Base-by-base conservation (phyloP, 2,797 vertebrate species). In the Galaxias olidus region DNA sequence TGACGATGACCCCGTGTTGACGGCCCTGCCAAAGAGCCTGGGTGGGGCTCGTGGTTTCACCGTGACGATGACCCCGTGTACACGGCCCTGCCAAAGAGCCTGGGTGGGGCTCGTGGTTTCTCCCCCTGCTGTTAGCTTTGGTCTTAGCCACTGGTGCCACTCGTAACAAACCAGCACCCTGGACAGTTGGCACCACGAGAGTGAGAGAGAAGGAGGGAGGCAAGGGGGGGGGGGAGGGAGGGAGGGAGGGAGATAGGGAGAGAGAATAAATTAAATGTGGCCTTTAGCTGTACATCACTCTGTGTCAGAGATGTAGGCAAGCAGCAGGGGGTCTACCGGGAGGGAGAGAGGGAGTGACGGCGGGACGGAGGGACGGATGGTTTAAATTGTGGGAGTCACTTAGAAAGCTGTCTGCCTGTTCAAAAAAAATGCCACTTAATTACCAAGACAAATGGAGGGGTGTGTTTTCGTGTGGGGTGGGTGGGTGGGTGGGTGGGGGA, bases 381-480 rank as follows among this genome's bases (percentile, higher is more conserved):
- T 19, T 8, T n/a, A 58, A 12, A 20, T 3, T 9, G 47, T 19
- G 84, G 87, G 86, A 89, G 90, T 90, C 79, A 78, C 69, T 82
- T 83, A 86, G 87, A 82, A 91, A 90, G 85, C 90, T 68, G 82
- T 89, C 75, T 71, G 76, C 46, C 66, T 79, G 78, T 82, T 82
- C 74, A 56, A 75, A 78, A 84, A 66, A 79, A 84, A 66, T 68
- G 68, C 78, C 71, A 79, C 74, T 86, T 90, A 90, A 91, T 92
- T 88, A 83, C 56, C 57, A 70, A 65, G 64, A 81, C 77, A 59
- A 64, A 73, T 65, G 63, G 65, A 45, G 48, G 57, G 10, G 43
- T n/a, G 45, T 11, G 44, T 15, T 2, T 7, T 15, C 10, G 9
- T 17, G 19, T 11, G 12, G 47, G 8, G 19, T 15, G 43, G 8